Base-by-base conservation (phyloP, 2,888 invertebrate genomes). In the Apodemia mormo region DNA sequence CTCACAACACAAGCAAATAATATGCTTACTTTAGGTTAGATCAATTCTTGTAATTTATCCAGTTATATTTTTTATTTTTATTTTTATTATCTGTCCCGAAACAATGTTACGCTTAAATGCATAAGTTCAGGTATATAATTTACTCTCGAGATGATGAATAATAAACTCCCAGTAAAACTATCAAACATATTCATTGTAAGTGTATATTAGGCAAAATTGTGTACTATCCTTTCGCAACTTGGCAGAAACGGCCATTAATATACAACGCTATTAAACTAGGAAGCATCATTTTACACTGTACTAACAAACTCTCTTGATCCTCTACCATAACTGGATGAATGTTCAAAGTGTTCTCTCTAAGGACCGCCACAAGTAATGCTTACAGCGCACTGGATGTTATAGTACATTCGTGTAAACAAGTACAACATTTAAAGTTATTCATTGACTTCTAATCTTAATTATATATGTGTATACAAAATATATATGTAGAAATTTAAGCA, bases 341-440 rank as follows among this genome's bases (percentile, higher is more conserved):
- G 78, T 73, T 76, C 79, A 79, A 79, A 78, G 76, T 75, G 74
- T 74, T 78, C 73, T 76, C 78, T 67, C 70, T 71, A 69, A 65
- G 70, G 61, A 69, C 65, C 67, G 75, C 78, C 82, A 82, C 84
- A 86, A 87, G 83, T 78, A 80, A 75, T 79, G 79, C 81, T 85
- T 84, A 86, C 84, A 83, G 84, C 80, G 79, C 75, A 69, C 76
- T 75, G 79, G 77, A 78, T 78, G 77, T 76, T 75, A 74, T 61
- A 56, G 74, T 74, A 74, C 71, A 69, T 69, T 73, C 74, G 75
- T 37, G 61, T 61, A 14, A 61, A 61, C 61, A 61, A 61, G 33
- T 37, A 14, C 6, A 52, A 52, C 7, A n/a, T n/a, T 52, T 2
- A 52, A 52, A 52, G n/a, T 52, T 52, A 52, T 52, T 52, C n/a